These are phyloP conservation scores for Oophaga sylvatica DNA, from an alignment of 2,797 vertebrate species.

Conservation along the genomic window DNA sequence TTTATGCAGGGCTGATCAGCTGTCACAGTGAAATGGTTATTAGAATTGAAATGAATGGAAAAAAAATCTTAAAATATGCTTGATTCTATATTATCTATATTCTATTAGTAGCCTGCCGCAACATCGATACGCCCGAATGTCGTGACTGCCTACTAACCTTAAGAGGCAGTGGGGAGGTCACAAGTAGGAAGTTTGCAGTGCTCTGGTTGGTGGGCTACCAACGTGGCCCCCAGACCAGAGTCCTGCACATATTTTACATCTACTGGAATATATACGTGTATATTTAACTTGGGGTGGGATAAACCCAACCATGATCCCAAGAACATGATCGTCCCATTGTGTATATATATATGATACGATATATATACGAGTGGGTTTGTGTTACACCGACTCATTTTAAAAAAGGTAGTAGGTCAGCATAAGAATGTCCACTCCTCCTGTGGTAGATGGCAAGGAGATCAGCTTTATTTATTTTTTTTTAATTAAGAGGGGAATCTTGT, in stretches of 20 bases:
- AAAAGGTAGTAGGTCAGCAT: neutral
- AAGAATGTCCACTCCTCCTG: neutral
- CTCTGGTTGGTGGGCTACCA: no score
- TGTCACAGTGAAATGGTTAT: constrained; percentile 49
- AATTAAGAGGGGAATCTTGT: no score
- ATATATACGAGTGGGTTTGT: neutral
- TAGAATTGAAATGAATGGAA: neutral
- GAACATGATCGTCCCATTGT: neutral
- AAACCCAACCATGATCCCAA: neutral
- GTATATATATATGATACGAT: no score
- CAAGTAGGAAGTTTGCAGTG: no score
- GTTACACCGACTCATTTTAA: neutral
- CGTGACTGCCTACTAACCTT: no score
- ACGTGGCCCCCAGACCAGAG: no score
- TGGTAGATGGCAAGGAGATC: neutral
- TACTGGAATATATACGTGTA: no score
- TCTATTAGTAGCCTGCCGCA: no score
- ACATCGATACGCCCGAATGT: no score
- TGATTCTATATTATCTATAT: neutral
- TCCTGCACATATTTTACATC: no score
- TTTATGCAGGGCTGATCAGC: neutral
- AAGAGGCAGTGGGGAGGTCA: no score
- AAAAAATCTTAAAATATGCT: neutral
- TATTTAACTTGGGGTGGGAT: neutral
- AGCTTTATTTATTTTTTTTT: no score